Evolutionary conservation across 2,113 vertebrate species (phyloP), one percentile per base, ranked within the genome.

Genomic region (Eurypyga helias): DNA sequence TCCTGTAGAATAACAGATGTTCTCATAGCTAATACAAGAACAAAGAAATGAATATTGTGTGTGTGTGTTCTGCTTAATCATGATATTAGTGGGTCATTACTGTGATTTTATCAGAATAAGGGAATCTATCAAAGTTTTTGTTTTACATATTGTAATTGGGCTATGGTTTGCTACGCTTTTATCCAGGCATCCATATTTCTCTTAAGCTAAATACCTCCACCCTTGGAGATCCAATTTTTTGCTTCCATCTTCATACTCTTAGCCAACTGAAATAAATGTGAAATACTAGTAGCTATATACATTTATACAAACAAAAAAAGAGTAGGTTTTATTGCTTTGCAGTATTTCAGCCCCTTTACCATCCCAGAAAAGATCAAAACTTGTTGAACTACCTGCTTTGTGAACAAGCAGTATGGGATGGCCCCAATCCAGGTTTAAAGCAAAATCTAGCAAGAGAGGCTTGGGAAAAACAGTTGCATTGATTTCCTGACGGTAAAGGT

Each of bases 401-500:
- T 70, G 77, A 81, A 33, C 36, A 36, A 76, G 45, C 31, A n/a
- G 7, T 10, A 29, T 11, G 48, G 78, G 48, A 43, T 1, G 12
- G 38, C 19, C 38, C 54, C 34, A 87, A 4, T 4, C 9, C 33
- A 52, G 21, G 20, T 64, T 82, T 82, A 45, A 94, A 88, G 89
- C 52, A 46, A 83, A 89, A 80, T 41, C 49, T n/a, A 65, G 45
- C 28, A 49, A 57, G 24, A 31, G 8, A 34, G 17, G 36, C 26
- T n/a, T 2, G 2, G 52, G 58, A 57, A 89, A 69, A 96, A 4
- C 34, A 51, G 34, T 57, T 33, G 34, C 75, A 46, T 80, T 60
- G 86, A 48, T 79, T 83, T 88, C 57, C 57, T 85, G 34, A 38
- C 61, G 41, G 55, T 80, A 60, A 90, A 96, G 79, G 90, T 75